Evolutionary conservation across 2,888 invertebrate species (phyloP).

Genomic region (Eupithecia centaureata): DNA sequence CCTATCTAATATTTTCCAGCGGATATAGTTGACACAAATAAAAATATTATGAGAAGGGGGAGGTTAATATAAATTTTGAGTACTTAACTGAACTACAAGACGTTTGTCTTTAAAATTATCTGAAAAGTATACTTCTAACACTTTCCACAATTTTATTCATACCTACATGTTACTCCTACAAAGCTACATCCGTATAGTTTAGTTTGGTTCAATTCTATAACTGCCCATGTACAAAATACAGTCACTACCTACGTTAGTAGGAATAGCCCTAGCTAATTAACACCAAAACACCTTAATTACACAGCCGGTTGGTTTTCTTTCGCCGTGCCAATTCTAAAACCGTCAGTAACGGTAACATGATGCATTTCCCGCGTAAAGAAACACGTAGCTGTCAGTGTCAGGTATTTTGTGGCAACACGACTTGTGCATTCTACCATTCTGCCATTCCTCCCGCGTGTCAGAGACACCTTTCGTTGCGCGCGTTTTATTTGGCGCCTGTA

Average conservation of each 20-base stretch:
- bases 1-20: too few species aligned
- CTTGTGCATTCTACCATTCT: conserved; percentile 23
- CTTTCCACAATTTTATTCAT: not conserved
- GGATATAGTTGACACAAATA: too few species aligned
- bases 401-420: conserved; percentile 26
- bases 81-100: not conserved
- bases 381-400: conserved; percentile 39
- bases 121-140: not conserved
- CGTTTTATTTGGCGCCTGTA: conserved; percentile 64
- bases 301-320: conserved; percentile 41
- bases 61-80: not conserved
- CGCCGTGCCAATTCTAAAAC: conserved; percentile 63
- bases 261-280: conserved; percentile 26
- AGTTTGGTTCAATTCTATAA: not conserved
- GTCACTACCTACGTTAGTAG: not conserved
- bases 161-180: not conserved
- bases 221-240: not conserved
- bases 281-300: conserved; percentile 41
- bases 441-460: conserved; percentile 48
- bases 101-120: not conserved
- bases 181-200: not conserved
- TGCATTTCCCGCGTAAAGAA: conserved; percentile 54
- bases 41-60: not conserved
- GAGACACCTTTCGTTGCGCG: conserved; percentile 62
- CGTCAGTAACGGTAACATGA: conserved; percentile 47